A percentile compares a stretch with the other conserved stretches of the same genome.
Evolutionary conservation across 1,140 invertebrate genomes (phyloP).

Genomic region (Caerostris extrusa): DNA sequence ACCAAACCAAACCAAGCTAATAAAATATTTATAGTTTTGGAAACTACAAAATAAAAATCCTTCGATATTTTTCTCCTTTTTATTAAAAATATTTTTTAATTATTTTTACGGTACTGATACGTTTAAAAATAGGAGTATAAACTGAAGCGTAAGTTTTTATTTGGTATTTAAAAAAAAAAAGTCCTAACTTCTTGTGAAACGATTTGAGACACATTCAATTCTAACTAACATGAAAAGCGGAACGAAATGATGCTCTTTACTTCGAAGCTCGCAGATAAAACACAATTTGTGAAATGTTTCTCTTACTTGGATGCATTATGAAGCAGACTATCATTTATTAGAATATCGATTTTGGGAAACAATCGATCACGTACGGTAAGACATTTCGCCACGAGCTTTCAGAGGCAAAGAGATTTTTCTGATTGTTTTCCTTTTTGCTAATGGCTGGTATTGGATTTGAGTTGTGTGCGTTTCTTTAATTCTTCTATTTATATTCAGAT

Average conservation of each 20-base stretch:
- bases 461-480: background rate
- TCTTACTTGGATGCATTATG: constrained; percentile 20
- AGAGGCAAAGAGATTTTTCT: background rate
- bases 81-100: background rate
- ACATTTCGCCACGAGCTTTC: background rate
- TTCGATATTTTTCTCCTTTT: too few species aligned
- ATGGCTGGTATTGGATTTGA: background rate
- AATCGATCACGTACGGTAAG: constrained; percentile 45
- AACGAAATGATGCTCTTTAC: constrained; percentile 46
- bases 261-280: constrained; percentile 47
- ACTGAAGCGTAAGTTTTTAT: constrained; percentile 24
- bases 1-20: too few species aligned
- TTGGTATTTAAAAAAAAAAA: background rate
- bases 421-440: background rate
- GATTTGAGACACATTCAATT: constrained; percentile 42
- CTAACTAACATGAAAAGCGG: constrained; percentile 45
- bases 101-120: background rate
- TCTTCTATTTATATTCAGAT: background rate
- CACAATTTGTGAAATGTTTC: constrained; percentile 57
- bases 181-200: constrained; percentile 36
- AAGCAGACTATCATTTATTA: constrained; percentile 50
- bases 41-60: too few species aligned
- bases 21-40: too few species aligned
- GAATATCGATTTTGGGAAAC: constrained; percentile 45
- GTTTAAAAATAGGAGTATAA: constrained; percentile 25